Evolutionary conservation across 2,797 vertebrate species (phyloP), one percentile per base, ranked within the genome.

Genomic region (Distichodus sexfasciatus): DNA sequence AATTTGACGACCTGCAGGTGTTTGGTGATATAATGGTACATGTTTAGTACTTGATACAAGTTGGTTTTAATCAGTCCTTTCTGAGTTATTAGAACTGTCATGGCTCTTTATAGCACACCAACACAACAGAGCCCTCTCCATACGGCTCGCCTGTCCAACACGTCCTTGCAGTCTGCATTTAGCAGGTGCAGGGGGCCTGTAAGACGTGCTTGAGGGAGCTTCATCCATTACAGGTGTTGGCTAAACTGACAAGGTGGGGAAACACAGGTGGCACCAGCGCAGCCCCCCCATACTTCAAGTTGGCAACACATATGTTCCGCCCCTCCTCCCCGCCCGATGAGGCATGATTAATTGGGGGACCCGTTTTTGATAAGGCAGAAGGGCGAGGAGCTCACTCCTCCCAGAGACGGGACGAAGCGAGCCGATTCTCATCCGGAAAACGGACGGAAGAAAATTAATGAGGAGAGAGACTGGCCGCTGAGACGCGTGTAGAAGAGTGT

Each of bases 261-360:
- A 73, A 66, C 54, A 68, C 65, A 72, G 43, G 66, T 66, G 69
- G 44, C 10, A 31, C 24, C 21, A n/a, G 31, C 67, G 6, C 58
- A 70, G 47, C 28, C 26, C 50, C 24, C 36, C n/a, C 41, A 58
- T 11, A 26, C 31, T 63, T 58, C 70, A 60, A 50, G 48, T 26
- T 55, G 59, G 23, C 50, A 41, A 55, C 41, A 58, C 59, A 69
- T 69, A 65, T 76, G 41, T 68, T 74, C 55, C n/a, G 54, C 55
- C 24, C 21, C 41, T 51, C 15, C 14, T 55, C 8, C 36, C 31
- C 9, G 15, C 6, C 17, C 21, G 54, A 69, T 36, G 66, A 71
- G 43, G 62, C 57, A 71, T 51, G 47, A 73, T 80, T 76, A 44
- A 79, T 76, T 53, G 35, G 48, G 51, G 64, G 38, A 29, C 47